phyloP scores from a whole-genome alignment of 2,113 vertebrate genomes.

The Ascaphus truei region DNA sequence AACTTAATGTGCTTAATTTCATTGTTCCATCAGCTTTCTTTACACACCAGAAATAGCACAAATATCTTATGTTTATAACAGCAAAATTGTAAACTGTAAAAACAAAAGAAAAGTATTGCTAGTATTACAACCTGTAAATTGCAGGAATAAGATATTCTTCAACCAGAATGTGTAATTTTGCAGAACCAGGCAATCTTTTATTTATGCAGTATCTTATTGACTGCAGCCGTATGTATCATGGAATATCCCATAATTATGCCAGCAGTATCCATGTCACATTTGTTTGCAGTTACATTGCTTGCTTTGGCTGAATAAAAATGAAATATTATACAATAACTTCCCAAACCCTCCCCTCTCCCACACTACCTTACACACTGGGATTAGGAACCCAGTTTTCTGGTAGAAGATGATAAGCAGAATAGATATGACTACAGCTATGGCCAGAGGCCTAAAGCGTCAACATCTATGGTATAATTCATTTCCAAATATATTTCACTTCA shows the following conservation, averaged over 20 bases:
- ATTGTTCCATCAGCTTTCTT: too few species aligned
- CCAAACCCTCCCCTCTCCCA: not conserved
- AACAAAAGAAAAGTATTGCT: too few species aligned
- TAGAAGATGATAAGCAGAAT: conserved; percentile 24
- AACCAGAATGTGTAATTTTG: conserved; percentile 29
- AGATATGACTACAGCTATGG: conserved; percentile 35
- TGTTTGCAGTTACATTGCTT: conserved; percentile 39
- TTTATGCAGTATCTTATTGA: conserved; percentile 29
- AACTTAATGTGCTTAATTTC: not conserved
- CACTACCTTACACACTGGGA: not conserved
- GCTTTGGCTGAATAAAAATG: conserved; percentile 34
- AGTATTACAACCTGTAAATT: not conserved
- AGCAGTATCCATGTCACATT: conserved; percentile 23
- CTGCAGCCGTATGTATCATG: conserved; percentile 23
- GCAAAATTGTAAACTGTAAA: too few species aligned
- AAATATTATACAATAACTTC: conserved; percentile 32
- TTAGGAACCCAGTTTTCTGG: conserved; percentile 11
- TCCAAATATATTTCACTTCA: conserved; percentile 17
- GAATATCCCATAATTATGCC: conserved; percentile 29
- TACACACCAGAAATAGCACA: too few species aligned
- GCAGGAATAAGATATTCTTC: not conserved
- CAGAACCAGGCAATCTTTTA: conserved; percentile 31
- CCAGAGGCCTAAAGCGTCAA: conserved; percentile 23
- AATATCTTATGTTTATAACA: too few species aligned
- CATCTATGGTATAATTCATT: conserved; percentile 39